These are phyloP conservation scores for Aradus depressus DNA, from an alignment of 2,888 invertebrate species.

Conservation along the genomic window DNA sequence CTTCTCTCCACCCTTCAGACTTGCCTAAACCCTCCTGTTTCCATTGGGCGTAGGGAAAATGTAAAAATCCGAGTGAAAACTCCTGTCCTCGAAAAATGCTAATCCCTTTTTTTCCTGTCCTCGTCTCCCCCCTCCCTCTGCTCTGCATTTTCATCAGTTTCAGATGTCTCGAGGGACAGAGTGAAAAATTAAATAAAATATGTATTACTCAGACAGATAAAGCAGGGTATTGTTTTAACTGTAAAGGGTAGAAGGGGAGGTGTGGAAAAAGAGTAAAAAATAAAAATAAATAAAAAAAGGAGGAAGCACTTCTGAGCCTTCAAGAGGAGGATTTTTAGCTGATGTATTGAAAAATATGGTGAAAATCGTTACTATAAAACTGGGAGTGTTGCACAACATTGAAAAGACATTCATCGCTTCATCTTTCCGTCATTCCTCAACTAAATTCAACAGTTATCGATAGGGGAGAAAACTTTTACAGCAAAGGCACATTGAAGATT, in stretches of 20 bases:
- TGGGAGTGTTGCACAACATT: too few species aligned
- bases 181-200: slow-evolving; percentile 21
- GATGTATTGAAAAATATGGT: too few species aligned
- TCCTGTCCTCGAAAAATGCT: slow-evolving; percentile 25
- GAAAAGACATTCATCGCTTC: too few species aligned
- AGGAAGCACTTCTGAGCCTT: too few species aligned
- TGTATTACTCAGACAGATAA: slow-evolving; percentile 15
- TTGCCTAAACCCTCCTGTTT: slow-evolving; percentile 16
- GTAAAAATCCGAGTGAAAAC: slow-evolving; percentile 25
- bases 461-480: too few species aligned
- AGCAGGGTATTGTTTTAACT: slow-evolving; percentile 11
- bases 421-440: too few species aligned
- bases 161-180: slow-evolving; percentile 8
- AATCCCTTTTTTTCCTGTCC: slow-evolving; percentile 17
- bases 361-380: too few species aligned
- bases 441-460: too few species aligned
- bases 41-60: slow-evolving; percentile 16
- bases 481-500: too few species aligned
- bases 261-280: slow-evolving; percentile 4
- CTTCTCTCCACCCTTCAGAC: slow-evolving; percentile 18
- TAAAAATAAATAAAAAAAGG: too few species aligned
- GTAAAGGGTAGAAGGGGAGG: background rate
- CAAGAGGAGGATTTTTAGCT: too few species aligned
- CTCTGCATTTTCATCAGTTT: slow-evolving; percentile 23
- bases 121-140: background rate